Percentiles rank a stretch among this genome's conserved stretches.
phyloP scores from a whole-genome alignment of 2,113 vertebrate genomes.

The Morone saxatilis region DNA sequence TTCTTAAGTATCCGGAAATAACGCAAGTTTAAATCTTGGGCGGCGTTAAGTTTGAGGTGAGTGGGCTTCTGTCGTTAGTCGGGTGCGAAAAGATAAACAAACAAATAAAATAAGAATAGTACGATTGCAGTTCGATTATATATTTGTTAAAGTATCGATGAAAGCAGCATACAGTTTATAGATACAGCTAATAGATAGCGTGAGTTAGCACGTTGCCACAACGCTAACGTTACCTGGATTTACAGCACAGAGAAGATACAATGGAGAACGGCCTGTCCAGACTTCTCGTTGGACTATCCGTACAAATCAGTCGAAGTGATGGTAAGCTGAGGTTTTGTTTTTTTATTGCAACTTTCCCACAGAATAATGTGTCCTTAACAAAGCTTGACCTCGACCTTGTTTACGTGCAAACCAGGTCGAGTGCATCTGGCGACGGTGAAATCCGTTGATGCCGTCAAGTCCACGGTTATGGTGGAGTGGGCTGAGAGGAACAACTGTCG shows the following conservation, averaged over 20 bases:
- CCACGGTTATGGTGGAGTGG: conserved; percentile 80
- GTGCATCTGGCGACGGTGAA: conserved; percentile 80
- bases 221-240: not conserved
- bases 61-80: not conserved
- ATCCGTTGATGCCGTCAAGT: conserved; percentile 57
- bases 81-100: not conserved
- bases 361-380: not conserved
- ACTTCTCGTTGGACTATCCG: conserved; percentile 67
- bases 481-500: conserved; percentile 61
- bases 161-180: not conserved
- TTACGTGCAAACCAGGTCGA: conserved; percentile 70
- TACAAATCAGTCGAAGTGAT: conserved; percentile 81
- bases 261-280: conserved; percentile 68
- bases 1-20: conserved; percentile 18
- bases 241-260: not conserved
- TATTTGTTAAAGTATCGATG: not conserved
- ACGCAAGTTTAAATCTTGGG: conserved; percentile 67
- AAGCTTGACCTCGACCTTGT: not conserved
- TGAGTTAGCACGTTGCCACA: not conserved
- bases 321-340: conserved; percentile 59
- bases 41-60: conserved; percentile 20
- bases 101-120: not conserved
- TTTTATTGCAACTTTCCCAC: not conserved
- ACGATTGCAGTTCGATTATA: rapidly evolving
- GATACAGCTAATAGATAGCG: not conserved